Evolutionary conservation across 2,888 invertebrate genomes (phyloP).

Genomic region (Campaea margaritaria): DNA sequence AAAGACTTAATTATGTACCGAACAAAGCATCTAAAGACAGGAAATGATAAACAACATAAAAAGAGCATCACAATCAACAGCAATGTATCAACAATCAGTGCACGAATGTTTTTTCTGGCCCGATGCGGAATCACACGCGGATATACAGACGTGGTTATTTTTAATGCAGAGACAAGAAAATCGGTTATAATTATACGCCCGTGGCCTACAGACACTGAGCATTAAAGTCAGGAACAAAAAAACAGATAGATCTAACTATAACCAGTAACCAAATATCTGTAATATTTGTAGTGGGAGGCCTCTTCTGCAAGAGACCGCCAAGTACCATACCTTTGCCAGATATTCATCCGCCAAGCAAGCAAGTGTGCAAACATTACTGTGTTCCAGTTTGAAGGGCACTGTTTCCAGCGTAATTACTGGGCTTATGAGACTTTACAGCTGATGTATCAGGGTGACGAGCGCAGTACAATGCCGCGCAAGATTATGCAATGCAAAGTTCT

Average conservation of each 20-base stretch:
- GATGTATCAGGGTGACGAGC: too few species aligned
- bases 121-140: constrained; percentile 37
- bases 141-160: constrained; percentile 50
- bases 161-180: constrained; percentile 47
- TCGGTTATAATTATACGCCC: constrained; percentile 62
- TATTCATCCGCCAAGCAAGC: too few species aligned
- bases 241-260: constrained; percentile 25
- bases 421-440: too few species aligned
- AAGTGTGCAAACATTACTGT: too few species aligned
- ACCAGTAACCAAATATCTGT: constrained; percentile 20
- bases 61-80: constrained; percentile 29
- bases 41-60: constrained; percentile 40
- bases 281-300: too few species aligned
- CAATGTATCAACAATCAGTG: constrained; percentile 30
- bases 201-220: constrained; percentile 55
- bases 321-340: too few species aligned
- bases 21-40: constrained; percentile 25
- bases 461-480: too few species aligned
- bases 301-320: too few species aligned
- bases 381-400: too few species aligned
- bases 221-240: constrained; percentile 40
- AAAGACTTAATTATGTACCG: too few species aligned
- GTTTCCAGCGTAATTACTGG: too few species aligned
- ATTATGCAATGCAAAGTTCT: too few species aligned
- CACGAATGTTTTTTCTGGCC: constrained; percentile 29